A percentile compares a stretch with the other conserved stretches of the same genome.
These are phyloP conservation scores for Drosophila anomelani DNA, from an alignment of 2,888 invertebrate genomes.

Conservation along the genomic window DNA sequence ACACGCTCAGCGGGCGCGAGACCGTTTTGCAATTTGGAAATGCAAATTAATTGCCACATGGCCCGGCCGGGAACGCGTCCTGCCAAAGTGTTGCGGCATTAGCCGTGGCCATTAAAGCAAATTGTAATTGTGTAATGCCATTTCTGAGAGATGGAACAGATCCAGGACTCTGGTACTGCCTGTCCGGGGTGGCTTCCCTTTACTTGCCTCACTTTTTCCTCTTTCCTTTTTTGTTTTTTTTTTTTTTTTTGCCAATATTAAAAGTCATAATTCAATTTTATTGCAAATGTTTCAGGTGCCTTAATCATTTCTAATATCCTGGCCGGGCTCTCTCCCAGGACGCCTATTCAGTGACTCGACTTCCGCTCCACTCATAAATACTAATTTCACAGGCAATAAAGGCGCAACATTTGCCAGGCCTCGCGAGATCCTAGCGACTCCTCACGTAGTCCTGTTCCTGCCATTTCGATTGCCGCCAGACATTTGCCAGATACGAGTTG, in stretches of 20 bases:
- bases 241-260: constrained; percentile 64
- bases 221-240: neutral
- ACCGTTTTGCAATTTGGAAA: constrained; percentile 81
- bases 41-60: constrained; percentile 83
- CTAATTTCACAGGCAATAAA: constrained; percentile 85
- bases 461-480: constrained; percentile 72
- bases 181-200: constrained; percentile 20
- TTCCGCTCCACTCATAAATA: constrained; percentile 82
- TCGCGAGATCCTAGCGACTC: constrained; percentile 31
- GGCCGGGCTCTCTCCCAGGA: constrained; percentile 44
- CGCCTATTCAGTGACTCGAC: constrained; percentile 38
- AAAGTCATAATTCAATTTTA: constrained; percentile 84
- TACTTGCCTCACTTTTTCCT: neutral
- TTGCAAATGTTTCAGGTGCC: constrained; percentile 83
- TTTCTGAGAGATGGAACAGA: constrained; percentile 15
- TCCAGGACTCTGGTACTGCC: constrained; percentile 1
- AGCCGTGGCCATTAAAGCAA: constrained; percentile 70
- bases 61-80: constrained; percentile 57
- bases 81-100: constrained; percentile 32
- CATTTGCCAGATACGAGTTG: constrained; percentile 70
- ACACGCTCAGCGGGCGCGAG: constrained; percentile 44
- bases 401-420: constrained; percentile 79
- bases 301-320: constrained; percentile 83
- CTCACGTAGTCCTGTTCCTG: constrained; percentile 49
- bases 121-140: constrained; percentile 72